Percentiles rank a stretch among this genome's conserved stretches.
Evolutionary conservation across 1,140 invertebrate genomes (phyloP).

Genomic region (Papilio xuthus): DNA sequence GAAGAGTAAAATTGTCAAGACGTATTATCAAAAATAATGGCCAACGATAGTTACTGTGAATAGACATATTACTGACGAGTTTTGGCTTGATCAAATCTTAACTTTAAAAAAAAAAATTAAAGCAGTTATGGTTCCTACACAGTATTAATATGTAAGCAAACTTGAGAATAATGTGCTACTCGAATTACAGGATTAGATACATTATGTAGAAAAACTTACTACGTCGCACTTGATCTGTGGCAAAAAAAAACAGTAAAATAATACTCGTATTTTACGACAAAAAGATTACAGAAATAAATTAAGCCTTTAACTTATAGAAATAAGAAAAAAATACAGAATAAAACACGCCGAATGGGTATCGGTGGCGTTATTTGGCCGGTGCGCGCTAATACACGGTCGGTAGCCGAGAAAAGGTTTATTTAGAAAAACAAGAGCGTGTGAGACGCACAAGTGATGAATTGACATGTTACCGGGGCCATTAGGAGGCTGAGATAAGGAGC

Average conservation of each 20-base stretch:
- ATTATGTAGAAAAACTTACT: background rate
- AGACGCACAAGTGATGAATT: conserved; percentile 68
- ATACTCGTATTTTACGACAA: conserved; percentile 14
- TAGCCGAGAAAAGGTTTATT: conserved; percentile 58
- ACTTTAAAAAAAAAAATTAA: too few relatives aligned
- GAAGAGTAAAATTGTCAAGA: too few relatives aligned
- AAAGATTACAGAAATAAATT: conserved; percentile 26
- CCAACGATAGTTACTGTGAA: too few relatives aligned
- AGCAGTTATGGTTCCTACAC: too few relatives aligned
- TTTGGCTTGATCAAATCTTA: too few relatives aligned
- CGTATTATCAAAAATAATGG: too few relatives aligned
- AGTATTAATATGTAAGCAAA: background rate
- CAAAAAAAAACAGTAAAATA: background rate
- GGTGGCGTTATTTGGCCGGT: conserved; percentile 6
- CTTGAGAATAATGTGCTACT: background rate
- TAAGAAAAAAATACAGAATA: conserved; percentile 16
- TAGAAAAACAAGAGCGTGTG: conserved; percentile 58
- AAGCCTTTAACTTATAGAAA: conserved; percentile 14
- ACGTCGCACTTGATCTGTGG: background rate
- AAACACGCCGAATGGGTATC: conserved; percentile 20
- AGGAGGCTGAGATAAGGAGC: conserved; percentile 61
- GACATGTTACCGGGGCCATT: conserved; percentile 69
- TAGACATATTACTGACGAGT: too few relatives aligned
- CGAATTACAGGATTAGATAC: background rate
- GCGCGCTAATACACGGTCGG: conserved; percentile 35